Evolutionary conservation across 2,888 invertebrate genomes (phyloP), one percentile per base, ranked within the genome.

Genomic region (Epinotia ramella): DNA sequence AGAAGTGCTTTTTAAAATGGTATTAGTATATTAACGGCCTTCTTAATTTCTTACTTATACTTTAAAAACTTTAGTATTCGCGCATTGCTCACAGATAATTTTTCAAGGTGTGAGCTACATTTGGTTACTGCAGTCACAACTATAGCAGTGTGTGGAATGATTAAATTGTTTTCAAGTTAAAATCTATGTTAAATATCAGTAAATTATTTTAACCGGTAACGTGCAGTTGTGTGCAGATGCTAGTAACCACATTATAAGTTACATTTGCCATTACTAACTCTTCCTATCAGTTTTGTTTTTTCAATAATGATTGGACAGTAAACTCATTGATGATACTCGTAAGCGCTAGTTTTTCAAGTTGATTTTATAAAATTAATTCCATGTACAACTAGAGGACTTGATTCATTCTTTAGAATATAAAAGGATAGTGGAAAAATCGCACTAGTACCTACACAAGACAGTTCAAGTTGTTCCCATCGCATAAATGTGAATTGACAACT

Each of bases 61-160:
- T 5, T 69, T 44, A 59, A 40, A 9, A 7, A 40, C 9, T 40
- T 44, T 44, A 5, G 69, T n/a, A n/a, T 69, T 24, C 9, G 46
- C 46, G 69, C 68, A 68, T 59, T 59, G 56, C 44, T 46, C 60
- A 68, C n/a, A 28, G 16, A 56, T 28, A 33, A 12, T 53, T 33
- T 11, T 33, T 28, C 24, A 49, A 49, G 57, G 44, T 68, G 68
- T 68, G 68, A 44, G 40, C 16, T 24, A 3, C n/a, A 69, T n/a
- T 2, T 28, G 59, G 46, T 20, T 60, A 46, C 69, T 69, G 44
- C 20, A 18, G 69, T 69, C 69, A 69, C 59, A 69, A 60, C 69
- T 28, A 13, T 16, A 20, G 20, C 3, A 13, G 24, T 24, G n/a
- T 46, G 28, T 64, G 18, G 6, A 56, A 18, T 18, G 13, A n/a